Percentiles rank a stretch among this genome's conserved stretches.
Evolutionary conservation across 1,140 invertebrate genomes (phyloP).

Genomic region (Pararge aegeria): DNA sequence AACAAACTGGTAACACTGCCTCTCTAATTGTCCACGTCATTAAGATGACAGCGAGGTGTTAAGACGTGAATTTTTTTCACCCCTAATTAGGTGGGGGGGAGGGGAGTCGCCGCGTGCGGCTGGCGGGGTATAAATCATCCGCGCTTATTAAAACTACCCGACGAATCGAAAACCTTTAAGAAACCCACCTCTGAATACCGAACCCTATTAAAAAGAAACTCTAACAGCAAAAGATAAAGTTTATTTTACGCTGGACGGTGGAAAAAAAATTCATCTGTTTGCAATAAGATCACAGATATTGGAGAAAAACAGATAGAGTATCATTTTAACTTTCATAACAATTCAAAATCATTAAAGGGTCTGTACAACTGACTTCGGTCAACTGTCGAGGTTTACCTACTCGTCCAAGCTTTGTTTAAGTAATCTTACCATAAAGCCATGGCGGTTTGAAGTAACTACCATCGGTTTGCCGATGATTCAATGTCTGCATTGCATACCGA

Average conservation of each 20-base stretch:
- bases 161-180: constrained; percentile 57
- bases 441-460: too few species aligned
- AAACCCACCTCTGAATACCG: constrained; percentile 30
- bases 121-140: constrained; percentile 67
- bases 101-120: constrained; percentile 43
- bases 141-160: constrained; percentile 63
- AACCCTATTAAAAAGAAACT: constrained; percentile 21
- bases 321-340: too few species aligned
- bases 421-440: too few species aligned
- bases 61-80: constrained; percentile 47
- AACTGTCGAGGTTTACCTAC: too few species aligned
- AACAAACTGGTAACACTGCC: background rate
- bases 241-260: constrained; percentile 4
- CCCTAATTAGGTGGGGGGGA: constrained; percentile 49
- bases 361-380: too few species aligned
- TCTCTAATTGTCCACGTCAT: constrained; percentile 20
- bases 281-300: constrained; percentile 7
- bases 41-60: constrained; percentile 27
- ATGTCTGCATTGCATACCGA: too few species aligned
- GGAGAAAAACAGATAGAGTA: background rate
- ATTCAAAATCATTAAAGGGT: too few species aligned
- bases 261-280: constrained; percentile 36
- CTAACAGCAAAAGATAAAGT: constrained; percentile 19
- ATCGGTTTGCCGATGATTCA: too few species aligned
- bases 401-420: too few species aligned